phyloP scores from a whole-genome alignment of 2,113 vertebrate species.

The Polyodon spathula region DNA sequence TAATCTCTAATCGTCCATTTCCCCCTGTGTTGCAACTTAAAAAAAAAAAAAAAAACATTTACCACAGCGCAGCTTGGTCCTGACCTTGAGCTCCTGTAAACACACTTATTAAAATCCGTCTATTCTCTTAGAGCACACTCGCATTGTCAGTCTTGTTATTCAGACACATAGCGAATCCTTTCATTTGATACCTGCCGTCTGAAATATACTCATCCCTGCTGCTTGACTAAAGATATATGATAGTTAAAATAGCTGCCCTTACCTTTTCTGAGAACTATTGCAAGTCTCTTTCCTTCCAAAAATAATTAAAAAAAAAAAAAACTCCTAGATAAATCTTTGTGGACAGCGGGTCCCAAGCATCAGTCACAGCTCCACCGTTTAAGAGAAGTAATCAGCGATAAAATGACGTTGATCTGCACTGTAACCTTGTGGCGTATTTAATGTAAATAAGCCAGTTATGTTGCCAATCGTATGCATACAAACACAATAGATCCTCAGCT shows the following conservation, averaged over 20 bases:
- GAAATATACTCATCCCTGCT: slow-evolving; percentile 22
- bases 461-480: slow-evolving; percentile 87
- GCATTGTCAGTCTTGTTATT: slow-evolving; percentile 59
- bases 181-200: slow-evolving; percentile 55
- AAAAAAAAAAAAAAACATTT: slow-evolving; percentile 60
- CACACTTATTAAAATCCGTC: slow-evolving; percentile 70
- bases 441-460: slow-evolving; percentile 99
- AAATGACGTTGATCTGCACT: slow-evolving; percentile 97
- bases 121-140: slow-evolving; percentile 48
- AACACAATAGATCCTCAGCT: slow-evolving; percentile 75
- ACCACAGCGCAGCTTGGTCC: slow-evolving; percentile 67
- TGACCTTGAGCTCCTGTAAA: slow-evolving; percentile 90
- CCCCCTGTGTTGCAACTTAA: slow-evolving; percentile 55
- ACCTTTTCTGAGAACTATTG: slow-evolving; percentile 78
- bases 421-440: slow-evolving; percentile 99
- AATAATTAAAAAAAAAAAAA: slow-evolving; percentile 46
- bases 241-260: slow-evolving; percentile 63
- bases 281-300: slow-evolving; percentile 61
- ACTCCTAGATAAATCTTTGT: slow-evolving; percentile 73
- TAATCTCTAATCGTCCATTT: slow-evolving; percentile 72
- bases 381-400: slow-evolving; percentile 97
- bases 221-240: slow-evolving; percentile 27
- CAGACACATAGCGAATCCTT: slow-evolving; percentile 51
- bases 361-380: slow-evolving; percentile 79
- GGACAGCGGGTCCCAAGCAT: slow-evolving; percentile 77